These are phyloP conservation scores for Maconellicoccus hirsutus DNA, from an alignment of 1,140 invertebrate genomes.

Conservation along the genomic window DNA sequence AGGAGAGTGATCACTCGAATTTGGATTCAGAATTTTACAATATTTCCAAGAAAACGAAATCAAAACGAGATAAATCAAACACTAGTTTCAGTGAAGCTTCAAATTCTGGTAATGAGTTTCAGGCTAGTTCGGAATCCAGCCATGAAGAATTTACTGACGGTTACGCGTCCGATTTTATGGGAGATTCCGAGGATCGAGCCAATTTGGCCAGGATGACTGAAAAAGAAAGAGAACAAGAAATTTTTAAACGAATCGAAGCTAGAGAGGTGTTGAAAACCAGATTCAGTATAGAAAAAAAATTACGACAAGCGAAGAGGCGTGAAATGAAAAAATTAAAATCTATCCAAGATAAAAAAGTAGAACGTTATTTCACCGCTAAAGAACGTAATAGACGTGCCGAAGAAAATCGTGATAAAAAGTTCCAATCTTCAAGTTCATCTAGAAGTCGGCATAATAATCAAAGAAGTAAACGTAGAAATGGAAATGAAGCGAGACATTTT, in stretches of 20 bases:
- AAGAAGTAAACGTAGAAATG: slow-evolving; percentile 46
- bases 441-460: slow-evolving; percentile 82
- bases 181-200: slow-evolving; percentile 87
- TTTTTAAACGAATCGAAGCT: slow-evolving; percentile 90
- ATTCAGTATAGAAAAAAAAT: slow-evolving; percentile 94
- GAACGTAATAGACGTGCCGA: slow-evolving; percentile 87
- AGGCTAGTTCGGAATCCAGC: slow-evolving; percentile 41
- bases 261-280: slow-evolving; percentile 82
- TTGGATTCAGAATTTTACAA: not conserved
- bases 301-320: slow-evolving; percentile 72
- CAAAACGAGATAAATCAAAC: not conserved
- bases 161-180: slow-evolving; percentile 94
- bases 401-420: slow-evolving; percentile 65
- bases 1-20: not conserved
- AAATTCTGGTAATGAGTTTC: not conserved
- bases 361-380: slow-evolving; percentile 49
- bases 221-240: slow-evolving; percentile 92
- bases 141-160: slow-evolving; percentile 66
- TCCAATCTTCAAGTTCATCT: slow-evolving; percentile 80
- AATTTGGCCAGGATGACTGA: slow-evolving; percentile 85
- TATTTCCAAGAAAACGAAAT: not conserved
- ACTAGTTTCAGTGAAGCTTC: not conserved
- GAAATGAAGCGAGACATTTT: slow-evolving; percentile 41
- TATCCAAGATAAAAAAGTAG: slow-evolving; percentile 50
- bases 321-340: slow-evolving; percentile 53